These are phyloP conservation scores for Ochlodes sylvanus DNA, from an alignment of 2,888 invertebrate genomes.

Conservation along the genomic window DNA sequence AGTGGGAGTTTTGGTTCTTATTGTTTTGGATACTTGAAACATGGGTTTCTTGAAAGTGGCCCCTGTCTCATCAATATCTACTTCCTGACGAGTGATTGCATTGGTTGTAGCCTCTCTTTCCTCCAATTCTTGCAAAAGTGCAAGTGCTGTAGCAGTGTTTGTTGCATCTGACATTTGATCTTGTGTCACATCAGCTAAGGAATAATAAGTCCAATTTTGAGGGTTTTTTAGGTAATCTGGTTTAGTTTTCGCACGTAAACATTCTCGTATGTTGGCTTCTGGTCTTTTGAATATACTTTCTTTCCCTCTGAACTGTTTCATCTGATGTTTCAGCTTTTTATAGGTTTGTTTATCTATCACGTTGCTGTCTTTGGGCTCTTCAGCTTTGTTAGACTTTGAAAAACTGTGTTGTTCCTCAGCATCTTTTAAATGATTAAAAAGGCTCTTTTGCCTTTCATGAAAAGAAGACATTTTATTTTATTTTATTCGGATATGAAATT, in stretches of 20 bases:
- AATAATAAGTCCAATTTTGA: slow-evolving; percentile 92
- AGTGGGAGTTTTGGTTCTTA: slow-evolving; percentile 54
- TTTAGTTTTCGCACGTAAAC: slow-evolving; percentile 75
- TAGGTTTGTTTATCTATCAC: slow-evolving; percentile 66
- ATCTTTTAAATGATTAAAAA: slow-evolving; percentile 88
- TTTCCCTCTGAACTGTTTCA: slow-evolving; percentile 87
- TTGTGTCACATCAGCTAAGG: slow-evolving; percentile 89
- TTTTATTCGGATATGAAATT: not conserved
- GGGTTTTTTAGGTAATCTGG: slow-evolving; percentile 88
- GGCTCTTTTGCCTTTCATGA: slow-evolving; percentile 87
- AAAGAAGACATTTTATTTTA: slow-evolving; percentile 75
- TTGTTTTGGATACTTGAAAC: slow-evolving; percentile 65
- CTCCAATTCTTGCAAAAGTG: slow-evolving; percentile 89
- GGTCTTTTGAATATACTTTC: slow-evolving; percentile 93
- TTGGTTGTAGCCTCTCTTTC: slow-evolving; percentile 66
- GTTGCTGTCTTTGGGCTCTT: slow-evolving; percentile 60
- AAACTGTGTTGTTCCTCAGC: slow-evolving; percentile 85
- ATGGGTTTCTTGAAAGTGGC: slow-evolving; percentile 74
- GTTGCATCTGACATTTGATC: slow-evolving; percentile 92
- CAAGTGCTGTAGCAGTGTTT: slow-evolving; percentile 91
- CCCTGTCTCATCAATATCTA: slow-evolving; percentile 57
- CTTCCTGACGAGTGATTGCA: slow-evolving; percentile 51
- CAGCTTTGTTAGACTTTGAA: slow-evolving; percentile 64
- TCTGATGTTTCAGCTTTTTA: slow-evolving; percentile 77
- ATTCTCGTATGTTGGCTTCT: slow-evolving; percentile 86